Percentiles rank a stretch among this genome's conserved stretches.
Conservation (phyloP, 2,113 vertebrate species). For the Chloropsis hardwickii region DNA sequence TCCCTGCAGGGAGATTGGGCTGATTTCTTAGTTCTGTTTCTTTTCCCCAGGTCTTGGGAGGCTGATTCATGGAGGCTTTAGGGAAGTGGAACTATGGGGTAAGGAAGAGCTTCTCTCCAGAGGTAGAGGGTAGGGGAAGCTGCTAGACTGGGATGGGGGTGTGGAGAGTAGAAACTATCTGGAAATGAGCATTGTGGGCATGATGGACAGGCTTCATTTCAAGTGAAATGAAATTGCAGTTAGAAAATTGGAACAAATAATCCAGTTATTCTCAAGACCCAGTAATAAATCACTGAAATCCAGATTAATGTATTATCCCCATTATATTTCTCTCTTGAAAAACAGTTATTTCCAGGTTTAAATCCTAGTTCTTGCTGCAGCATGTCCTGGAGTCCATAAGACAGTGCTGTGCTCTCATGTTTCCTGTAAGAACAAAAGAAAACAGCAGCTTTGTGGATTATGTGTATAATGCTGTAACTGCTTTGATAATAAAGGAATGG, state of each 20-base stretch:
- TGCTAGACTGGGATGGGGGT: background rate
- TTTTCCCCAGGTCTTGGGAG: background rate
- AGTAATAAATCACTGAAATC: background rate
- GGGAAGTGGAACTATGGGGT: background rate
- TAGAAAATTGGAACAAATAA: slow-evolving; percentile 21
- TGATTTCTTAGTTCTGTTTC: background rate
- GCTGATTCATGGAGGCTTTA: background rate
- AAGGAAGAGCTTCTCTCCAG: background rate
- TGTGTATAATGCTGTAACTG: background rate
- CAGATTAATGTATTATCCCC: background rate
- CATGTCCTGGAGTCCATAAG: background rate
- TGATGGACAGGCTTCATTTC: background rate
- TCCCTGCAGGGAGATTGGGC: background rate
- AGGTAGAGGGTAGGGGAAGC: background rate
- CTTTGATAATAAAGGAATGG: background rate
- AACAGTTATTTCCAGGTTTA: background rate
- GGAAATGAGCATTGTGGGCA: background rate
- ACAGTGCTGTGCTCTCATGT: background rate
- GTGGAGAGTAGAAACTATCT: background rate
- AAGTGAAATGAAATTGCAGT: background rate
- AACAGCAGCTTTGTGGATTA: background rate
- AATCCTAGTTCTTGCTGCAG: background rate
- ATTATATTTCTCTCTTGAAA: background rate
- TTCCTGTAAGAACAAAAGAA: background rate
- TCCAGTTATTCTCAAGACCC: slow-evolving; percentile 1